phyloP scores from a whole-genome alignment of 1,140 invertebrate genomes.

The Teleopsis dalmanni region DNA sequence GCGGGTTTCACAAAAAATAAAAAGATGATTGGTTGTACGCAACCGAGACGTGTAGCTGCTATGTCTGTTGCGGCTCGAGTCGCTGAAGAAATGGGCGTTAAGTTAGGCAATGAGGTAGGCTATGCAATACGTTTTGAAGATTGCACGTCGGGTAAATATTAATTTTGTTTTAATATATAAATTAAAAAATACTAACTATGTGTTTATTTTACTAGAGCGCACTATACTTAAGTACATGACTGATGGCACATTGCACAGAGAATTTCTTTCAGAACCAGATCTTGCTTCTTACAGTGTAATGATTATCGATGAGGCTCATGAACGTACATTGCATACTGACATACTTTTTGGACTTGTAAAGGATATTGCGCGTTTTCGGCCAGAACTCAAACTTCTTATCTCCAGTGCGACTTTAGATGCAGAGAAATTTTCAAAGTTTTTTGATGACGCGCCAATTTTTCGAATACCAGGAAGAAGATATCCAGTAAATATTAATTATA shows the following conservation, averaged over 20 bases:
- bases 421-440: slow-evolving; percentile 96
- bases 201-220: slow-evolving; percentile 50
- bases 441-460: slow-evolving; percentile 97
- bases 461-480: slow-evolving; percentile 84
- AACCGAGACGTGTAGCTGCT: slow-evolving; percentile 93
- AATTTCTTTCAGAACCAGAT: slow-evolving; percentile 96
- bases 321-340: slow-evolving; percentile 95
- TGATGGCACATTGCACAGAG: slow-evolving; percentile 94
- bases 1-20: slow-evolving; percentile 77
- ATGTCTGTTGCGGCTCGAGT: slow-evolving; percentile 99
- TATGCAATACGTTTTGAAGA: slow-evolving; percentile 99
- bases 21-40: slow-evolving; percentile 89
- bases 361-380: slow-evolving; percentile 90
- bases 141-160: slow-evolving; percentile 66
- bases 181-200: neutral
- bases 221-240: slow-evolving; percentile 99
- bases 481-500: slow-evolving; percentile 46
- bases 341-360: slow-evolving; percentile 97
- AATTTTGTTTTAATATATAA: neutral
- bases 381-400: slow-evolving; percentile 92
- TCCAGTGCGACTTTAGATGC: slow-evolving; percentile 97
- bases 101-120: slow-evolving; percentile 97
- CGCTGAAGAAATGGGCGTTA: slow-evolving; percentile 98
- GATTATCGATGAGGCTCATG: slow-evolving; percentile 99
- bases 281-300: slow-evolving; percentile 91